Evolutionary conservation across 2,113 vertebrate genomes (phyloP).

Genomic region (Serinus canaria): DNA sequence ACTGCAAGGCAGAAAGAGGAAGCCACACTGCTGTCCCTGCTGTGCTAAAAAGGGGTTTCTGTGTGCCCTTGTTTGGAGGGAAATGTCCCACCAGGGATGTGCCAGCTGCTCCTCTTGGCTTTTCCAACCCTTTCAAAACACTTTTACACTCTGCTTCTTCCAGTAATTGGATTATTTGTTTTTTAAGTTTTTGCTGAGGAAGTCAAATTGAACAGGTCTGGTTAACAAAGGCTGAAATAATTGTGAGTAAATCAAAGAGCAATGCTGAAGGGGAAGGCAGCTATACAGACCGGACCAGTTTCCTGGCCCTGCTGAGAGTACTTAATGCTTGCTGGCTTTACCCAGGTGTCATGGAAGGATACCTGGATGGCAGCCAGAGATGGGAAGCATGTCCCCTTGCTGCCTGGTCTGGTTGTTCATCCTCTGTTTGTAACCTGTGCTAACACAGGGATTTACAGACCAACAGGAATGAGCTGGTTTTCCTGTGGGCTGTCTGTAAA

Average conservation of each 20-base stretch:
- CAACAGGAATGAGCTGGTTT: background rate
- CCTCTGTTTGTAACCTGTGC: background rate
- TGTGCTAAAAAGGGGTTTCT: background rate
- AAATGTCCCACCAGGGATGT: background rate
- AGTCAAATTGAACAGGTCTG: constrained; percentile 4
- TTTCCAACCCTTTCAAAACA: constrained; percentile 15
- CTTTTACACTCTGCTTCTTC: constrained; percentile 50
- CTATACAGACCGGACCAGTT: background rate
- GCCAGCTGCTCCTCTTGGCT: background rate
- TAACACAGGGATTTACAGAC: background rate
- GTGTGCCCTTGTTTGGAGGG: background rate
- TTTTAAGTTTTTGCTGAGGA: constrained; percentile 34
- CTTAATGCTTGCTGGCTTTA: constrained; percentile 4
- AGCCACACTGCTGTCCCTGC: background rate
- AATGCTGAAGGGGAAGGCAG: background rate
- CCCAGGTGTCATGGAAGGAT: background rate
- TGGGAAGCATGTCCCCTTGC: background rate
- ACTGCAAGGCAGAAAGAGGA: background rate
- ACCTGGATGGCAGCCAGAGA: background rate
- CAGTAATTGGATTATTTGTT: constrained; percentile 53
- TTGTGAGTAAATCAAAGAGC: constrained; percentile 16
- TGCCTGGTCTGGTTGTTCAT: background rate
- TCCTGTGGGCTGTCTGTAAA: background rate
- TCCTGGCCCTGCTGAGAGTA: background rate
- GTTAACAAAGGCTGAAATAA: constrained; percentile 46